These are phyloP conservation scores for Misgurnus anguillicaudatus DNA, from an alignment of 2,113 vertebrate genomes.

Conservation along the genomic window DNA sequence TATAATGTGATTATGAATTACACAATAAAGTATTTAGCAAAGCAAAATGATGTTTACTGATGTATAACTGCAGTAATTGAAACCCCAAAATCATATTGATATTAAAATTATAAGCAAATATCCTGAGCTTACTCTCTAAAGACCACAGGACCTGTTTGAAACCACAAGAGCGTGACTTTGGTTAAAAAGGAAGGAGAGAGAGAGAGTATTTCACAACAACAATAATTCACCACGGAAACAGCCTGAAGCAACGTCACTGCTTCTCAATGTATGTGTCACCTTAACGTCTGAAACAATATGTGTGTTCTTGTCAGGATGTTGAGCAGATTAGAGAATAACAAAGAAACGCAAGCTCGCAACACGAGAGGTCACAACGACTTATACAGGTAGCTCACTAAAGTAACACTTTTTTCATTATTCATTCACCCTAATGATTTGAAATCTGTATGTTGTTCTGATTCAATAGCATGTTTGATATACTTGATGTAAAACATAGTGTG, in stretches of 20 bases:
- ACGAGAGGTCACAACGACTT: conserved; percentile 4
- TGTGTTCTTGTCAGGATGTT: conserved; percentile 19
- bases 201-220: not conserved
- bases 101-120: not conserved
- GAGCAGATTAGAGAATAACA: conserved; percentile 23
- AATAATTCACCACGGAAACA: conserved; percentile 1
- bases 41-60: no score
- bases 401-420: not conserved
- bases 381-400: not conserved
- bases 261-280: conserved; percentile 17
- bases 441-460: no score
- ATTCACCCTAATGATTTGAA: not conserved
- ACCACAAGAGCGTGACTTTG: conserved; percentile 3
- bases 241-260: conserved; percentile 6
- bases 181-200: not conserved
- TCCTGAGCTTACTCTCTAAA: not conserved
- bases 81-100: no score
- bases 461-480: no score
- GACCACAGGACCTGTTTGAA: not conserved
- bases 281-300: conserved; percentile 25
- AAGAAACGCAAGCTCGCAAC: not conserved
- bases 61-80: no score
- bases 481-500: no score
- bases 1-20: no score
- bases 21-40: no score